Evolutionary conservation across 1,140 invertebrate species (phyloP).

Genomic region (Orius insidiosus): DNA sequence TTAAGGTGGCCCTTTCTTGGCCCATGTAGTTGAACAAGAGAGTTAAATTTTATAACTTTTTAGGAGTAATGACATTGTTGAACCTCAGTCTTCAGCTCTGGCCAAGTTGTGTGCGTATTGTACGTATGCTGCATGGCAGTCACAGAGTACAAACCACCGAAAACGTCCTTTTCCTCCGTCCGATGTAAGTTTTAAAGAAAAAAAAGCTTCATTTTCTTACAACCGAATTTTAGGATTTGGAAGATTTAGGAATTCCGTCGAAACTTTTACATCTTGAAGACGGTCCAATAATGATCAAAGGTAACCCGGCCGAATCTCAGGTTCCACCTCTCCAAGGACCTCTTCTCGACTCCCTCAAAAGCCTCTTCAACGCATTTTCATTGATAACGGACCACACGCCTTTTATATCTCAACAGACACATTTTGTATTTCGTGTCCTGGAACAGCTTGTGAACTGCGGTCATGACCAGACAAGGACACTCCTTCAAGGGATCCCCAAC

Average conservation of each 20-base stretch:
- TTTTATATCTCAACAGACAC: slow-evolving; percentile 62
- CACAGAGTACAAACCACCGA: slow-evolving; percentile 17
- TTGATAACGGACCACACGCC: slow-evolving; percentile 55
- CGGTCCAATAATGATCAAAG: slow-evolving; percentile 9
- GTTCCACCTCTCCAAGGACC: slow-evolving; percentile 32
- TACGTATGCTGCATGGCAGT: slow-evolving; percentile 48
- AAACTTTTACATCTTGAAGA: slow-evolving; percentile 12
- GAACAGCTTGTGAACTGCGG: slow-evolving; percentile 63
- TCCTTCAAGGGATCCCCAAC: slow-evolving; percentile 65
- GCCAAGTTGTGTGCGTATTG: slow-evolving; percentile 59
- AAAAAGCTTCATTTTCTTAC: too few species aligned
- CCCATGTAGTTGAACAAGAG: too few species aligned
- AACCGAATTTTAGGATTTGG: slow-evolving; percentile 14
- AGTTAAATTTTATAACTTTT: slow-evolving; percentile 3
- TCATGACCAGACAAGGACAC: slow-evolving; percentile 38
- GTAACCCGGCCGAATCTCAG: slow-evolving; percentile 14
- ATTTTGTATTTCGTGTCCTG: slow-evolving; percentile 74
- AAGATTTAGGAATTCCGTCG: slow-evolving; percentile 4
- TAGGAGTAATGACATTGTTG: slow-evolving; percentile 44
- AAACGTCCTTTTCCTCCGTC: slow-evolving; percentile 12
- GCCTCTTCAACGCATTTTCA: slow-evolving; percentile 52
- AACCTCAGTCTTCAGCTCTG: slow-evolving; percentile 54
- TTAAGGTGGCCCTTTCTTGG: too few species aligned
- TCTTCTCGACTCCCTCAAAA: slow-evolving; percentile 37
- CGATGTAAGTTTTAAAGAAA: slow-evolving; percentile 3